Evolutionary conservation across 2,888 invertebrate genomes (phyloP).

Genomic region (Apantesis nais): DNA sequence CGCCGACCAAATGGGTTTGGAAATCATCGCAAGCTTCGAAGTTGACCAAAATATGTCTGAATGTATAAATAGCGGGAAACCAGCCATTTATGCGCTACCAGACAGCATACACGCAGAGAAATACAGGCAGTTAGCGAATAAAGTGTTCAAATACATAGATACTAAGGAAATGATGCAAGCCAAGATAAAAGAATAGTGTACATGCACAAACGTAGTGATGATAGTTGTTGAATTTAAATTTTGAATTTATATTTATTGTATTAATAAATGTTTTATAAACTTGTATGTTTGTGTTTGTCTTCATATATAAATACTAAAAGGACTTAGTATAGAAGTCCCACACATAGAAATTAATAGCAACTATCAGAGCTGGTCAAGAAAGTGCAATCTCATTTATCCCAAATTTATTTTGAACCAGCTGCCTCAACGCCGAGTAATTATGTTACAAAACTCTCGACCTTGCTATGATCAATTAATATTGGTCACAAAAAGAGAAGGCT

Average conservation of each 20-base stretch:
- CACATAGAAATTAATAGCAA: no score
- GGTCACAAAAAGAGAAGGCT: neutral
- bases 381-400: neutral
- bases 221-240: slow-evolving; percentile 38
- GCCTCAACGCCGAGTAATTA: no score
- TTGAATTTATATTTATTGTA: slow-evolving; percentile 55
- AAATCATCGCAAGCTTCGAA: slow-evolving; percentile 90
- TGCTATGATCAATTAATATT: neutral
- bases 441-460: neutral
- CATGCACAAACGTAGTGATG: slow-evolving; percentile 36
- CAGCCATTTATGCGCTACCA: slow-evolving; percentile 89
- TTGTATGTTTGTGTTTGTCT: slow-evolving; percentile 47
- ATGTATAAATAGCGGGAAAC: slow-evolving; percentile 90
- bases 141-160: slow-evolving; percentile 77
- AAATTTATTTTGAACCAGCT: neutral
- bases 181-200: slow-evolving; percentile 60
- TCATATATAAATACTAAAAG: no score
- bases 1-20: slow-evolving; percentile 87
- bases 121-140: slow-evolving; percentile 76
- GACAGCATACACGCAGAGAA: slow-evolving; percentile 82
- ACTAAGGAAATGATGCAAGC: slow-evolving; percentile 65
- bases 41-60: slow-evolving; percentile 89
- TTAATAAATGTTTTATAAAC: slow-evolving; percentile 63
- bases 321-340: no score
- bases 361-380: neutral